Percentiles rank a stretch among this genome's conserved stretches.
phyloP scores from a whole-genome alignment of 2,888 invertebrate species.

The Laspeyria flexula region DNA sequence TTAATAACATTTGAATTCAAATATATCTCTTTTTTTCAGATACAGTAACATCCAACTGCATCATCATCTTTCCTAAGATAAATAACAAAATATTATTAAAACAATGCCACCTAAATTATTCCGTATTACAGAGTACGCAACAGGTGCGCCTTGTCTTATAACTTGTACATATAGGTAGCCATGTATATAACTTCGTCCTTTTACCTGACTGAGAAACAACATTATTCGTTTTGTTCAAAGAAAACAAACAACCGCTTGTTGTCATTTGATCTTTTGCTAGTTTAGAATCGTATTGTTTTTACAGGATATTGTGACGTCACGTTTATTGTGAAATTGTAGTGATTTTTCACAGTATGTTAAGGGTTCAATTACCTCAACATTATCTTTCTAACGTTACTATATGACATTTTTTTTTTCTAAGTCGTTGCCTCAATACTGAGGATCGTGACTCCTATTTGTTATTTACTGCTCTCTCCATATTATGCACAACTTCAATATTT shows the following conservation, averaged over 20 bases:
- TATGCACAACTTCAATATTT: no score
- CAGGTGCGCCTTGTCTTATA: background rate
- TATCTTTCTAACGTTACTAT: no score
- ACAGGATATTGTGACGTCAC: no score
- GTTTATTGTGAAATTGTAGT: no score
- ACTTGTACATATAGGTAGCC: background rate
- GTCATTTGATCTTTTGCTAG: slow-evolving; percentile 27
- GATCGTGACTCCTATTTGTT: no score
- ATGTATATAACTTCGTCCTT: background rate
- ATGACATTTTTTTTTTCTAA: no score
- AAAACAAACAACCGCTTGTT: slow-evolving; percentile 22
- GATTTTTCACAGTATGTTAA: no score
- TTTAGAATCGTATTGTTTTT: background rate
- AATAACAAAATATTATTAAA: background rate
- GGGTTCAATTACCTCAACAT: no score
- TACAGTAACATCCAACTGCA: slow-evolving; percentile 4
- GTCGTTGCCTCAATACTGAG: no score
- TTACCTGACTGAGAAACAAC: slow-evolving; percentile 14
- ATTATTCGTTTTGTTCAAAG: slow-evolving; percentile 3
- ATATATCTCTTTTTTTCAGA: slow-evolving; percentile 2
- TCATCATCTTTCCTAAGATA: background rate
- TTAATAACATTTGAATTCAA: background rate
- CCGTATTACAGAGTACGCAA: background rate
- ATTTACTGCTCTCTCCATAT: no score
- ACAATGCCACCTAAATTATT: background rate